phyloP scores from a whole-genome alignment of 1,140 invertebrate species.

The Pinna nobilis region DNA sequence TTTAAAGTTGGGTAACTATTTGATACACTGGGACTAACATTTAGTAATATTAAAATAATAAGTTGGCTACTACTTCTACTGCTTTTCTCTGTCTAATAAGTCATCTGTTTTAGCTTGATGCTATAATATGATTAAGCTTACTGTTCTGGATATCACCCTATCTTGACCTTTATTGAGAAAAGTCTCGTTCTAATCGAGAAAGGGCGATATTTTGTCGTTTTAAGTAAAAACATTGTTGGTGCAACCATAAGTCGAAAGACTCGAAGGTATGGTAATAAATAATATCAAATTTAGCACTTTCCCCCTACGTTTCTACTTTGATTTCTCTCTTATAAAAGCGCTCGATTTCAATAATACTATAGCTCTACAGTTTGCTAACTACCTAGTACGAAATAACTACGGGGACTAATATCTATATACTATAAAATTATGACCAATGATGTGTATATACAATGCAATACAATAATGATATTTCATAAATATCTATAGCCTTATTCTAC shows the following conservation, averaged over 20 bases:
- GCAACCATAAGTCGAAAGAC: slow-evolving; percentile 18
- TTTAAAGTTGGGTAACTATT: too few relatives aligned
- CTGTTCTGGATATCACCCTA: not conserved
- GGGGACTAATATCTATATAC: slow-evolving; percentile 10
- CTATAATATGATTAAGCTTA: not conserved
- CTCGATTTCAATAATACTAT: too few relatives aligned
- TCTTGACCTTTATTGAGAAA: not conserved
- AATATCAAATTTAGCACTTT: slow-evolving; percentile 24
- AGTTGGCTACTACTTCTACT: not conserved
- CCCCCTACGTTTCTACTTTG: not conserved
- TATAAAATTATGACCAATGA: slow-evolving; percentile 18
- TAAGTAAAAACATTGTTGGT: slow-evolving; percentile 7
- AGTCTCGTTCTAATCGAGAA: slow-evolving; percentile 1
- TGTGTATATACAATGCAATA: slow-evolving; percentile 13
- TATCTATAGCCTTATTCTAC: slow-evolving; percentile 11
- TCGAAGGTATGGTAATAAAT: slow-evolving; percentile 8
- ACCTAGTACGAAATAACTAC: slow-evolving; percentile 20
- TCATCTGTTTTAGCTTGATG: not conserved
- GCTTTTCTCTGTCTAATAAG: not conserved
- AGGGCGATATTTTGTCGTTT: slow-evolving; percentile 1
- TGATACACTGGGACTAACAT: too few relatives aligned
- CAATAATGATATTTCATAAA: slow-evolving; percentile 24
- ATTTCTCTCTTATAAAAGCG: not conserved
- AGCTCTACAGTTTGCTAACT: slow-evolving; percentile 4
- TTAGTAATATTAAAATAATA: too few relatives aligned